These are phyloP conservation scores for Pituophis catenifer DNA, from an alignment of 2,113 vertebrate genomes.

Conservation along the genomic window DNA sequence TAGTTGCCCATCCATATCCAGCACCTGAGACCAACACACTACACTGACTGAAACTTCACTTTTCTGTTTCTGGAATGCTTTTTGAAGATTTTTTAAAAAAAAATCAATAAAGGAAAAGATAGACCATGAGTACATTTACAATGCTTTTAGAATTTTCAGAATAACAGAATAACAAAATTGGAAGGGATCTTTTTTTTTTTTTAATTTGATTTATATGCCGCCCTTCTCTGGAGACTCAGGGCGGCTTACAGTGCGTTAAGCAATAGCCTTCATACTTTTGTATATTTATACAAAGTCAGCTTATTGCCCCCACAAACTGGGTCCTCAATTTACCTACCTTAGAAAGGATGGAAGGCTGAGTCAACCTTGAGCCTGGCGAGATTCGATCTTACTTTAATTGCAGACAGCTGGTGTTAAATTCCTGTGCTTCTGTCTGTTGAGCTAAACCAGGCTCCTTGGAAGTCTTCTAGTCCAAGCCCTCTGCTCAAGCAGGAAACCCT, in stretches of 20 bases:
- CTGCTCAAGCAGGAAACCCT: not conserved
- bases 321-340: no score
- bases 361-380: no score
- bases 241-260: no score
- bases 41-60: not conserved
- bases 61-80: not conserved
- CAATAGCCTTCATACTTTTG: no score
- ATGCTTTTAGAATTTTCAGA: not conserved
- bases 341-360: no score
- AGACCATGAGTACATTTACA: not conserved
- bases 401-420: no score
- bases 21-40: not conserved
- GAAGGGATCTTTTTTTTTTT: not conserved
- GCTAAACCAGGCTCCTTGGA: not conserved
- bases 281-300: no score
- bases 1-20: not conserved
- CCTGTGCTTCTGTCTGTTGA: no score
- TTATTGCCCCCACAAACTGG: no score
- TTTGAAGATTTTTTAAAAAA: not conserved
- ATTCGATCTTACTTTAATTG: no score
- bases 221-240: no score
- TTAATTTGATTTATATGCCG: no score
- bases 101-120: not conserved
- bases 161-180: not conserved
- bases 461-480: not conserved